Evolutionary conservation across 1,140 invertebrate species (phyloP), one percentile per base, ranked within the genome.

Genomic region (Pseudomyrmex pallidus): DNA sequence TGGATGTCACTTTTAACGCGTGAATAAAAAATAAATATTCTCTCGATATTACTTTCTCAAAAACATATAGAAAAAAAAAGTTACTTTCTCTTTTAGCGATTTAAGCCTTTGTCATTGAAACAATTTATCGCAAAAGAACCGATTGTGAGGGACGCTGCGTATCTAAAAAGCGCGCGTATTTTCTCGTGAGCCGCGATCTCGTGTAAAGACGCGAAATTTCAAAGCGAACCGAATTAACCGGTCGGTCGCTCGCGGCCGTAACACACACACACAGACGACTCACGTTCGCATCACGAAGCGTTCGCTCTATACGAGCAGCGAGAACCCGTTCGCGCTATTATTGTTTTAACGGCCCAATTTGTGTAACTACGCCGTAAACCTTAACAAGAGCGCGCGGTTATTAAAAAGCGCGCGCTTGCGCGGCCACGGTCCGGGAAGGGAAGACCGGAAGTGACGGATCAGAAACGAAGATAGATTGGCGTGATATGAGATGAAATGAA

Each of bases 311-410:
- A 25, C 44, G 4, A 20, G 35, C 35, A 12, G 59, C 35, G 15
- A 63, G 46, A 52, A 44, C 8, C 13, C 13, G 15, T 44, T 61
- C 44, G 20, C 57, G n/a, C 44, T 76, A 76, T 77, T 66, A 76
- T 54, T 54, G 64, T 66, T 76, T 77, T 77, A 54, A 67, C 48
- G 20, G 48, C 13, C 4, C 62, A 76, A 76, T 76, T 52, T 76
- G 66, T 67, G 48, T 77, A 77, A 67, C 25, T 66, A 48, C 74
- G 62, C 25, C 22, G 62, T 77, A 77, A 77, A 77, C 20, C 22
- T 77, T 56, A 77, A 77, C 74, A 67, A 77, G 74, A 77, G 54
- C 9, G 50, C 46, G 3, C 25, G 48, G 61, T 77, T 77, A 77
- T 77, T 77, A 77, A 77, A 35, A 77, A 77, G 74, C 9, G 13